phyloP scores from a whole-genome alignment of 2,888 invertebrate species.

The Syrista parreyssii region DNA sequence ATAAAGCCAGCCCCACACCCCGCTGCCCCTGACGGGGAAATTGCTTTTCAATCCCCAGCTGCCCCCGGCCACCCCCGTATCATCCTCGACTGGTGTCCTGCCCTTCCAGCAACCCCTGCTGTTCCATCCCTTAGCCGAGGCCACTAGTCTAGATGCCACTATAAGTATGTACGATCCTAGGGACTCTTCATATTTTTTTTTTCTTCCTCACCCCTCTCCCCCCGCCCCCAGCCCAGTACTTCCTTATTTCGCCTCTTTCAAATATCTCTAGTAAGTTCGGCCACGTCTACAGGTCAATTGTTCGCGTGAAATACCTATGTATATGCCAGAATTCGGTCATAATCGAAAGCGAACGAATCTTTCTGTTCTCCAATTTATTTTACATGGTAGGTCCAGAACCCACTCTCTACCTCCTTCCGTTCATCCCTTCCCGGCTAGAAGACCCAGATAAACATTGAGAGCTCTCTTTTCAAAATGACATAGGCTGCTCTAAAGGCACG shows the following conservation, averaged over 20 bases:
- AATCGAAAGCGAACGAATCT: background rate
- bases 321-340: background rate
- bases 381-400: background rate
- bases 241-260: background rate
- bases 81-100: background rate
- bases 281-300: background rate
- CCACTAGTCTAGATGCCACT: background rate
- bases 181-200: background rate
- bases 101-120: slow-evolving; percentile 24
- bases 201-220: background rate
- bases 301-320: background rate
- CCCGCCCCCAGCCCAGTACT: background rate
- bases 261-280: background rate
- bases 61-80: slow-evolving; percentile 39
- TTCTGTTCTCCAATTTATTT: background rate
- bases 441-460: background rate
- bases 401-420: accelerated
- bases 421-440: background rate
- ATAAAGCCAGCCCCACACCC: slow-evolving; percentile 62
- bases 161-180: background rate
- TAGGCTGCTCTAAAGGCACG: background rate
- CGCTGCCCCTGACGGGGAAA: slow-evolving; percentile 60
- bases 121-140: slow-evolving; percentile 29
- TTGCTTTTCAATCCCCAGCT: slow-evolving; percentile 66
- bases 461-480: background rate